Percentiles rank a stretch among this genome's conserved stretches.
These are phyloP conservation scores for Myopa tessellatipennis DNA, from an alignment of 2,888 invertebrate species.

Conservation along the genomic window DNA sequence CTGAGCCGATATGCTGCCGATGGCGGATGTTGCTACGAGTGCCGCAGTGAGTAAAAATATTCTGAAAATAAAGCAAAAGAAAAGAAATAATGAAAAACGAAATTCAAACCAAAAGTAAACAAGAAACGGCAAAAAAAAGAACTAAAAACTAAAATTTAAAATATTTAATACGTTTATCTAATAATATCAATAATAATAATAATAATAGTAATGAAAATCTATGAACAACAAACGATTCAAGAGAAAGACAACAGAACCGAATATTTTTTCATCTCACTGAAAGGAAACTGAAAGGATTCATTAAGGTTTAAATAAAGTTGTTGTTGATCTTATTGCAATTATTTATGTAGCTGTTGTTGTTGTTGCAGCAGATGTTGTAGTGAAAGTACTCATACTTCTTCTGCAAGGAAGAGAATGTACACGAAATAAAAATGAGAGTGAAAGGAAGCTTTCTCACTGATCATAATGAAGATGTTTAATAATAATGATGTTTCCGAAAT, in stretches of 20 bases:
- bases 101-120: not conserved
- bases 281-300: too few species aligned
- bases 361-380: not conserved
- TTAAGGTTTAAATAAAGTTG: too few species aligned
- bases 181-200: not conserved
- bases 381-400: too few species aligned
- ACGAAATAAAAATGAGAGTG: too few species aligned
- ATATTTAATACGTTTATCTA: not conserved
- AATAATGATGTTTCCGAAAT: too few species aligned
- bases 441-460: too few species aligned
- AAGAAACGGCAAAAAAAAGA: not conserved
- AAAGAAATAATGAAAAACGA: not conserved
- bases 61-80: constrained; percentile 55
- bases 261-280: not conserved
- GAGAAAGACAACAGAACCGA: not conserved
- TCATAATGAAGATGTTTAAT: too few species aligned
- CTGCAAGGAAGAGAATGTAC: too few species aligned
- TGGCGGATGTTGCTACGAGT: constrained; percentile 43
- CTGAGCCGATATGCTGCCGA: constrained; percentile 53
- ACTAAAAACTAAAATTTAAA: not conserved
- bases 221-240: not conserved
- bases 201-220: not conserved
- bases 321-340: too few species aligned
- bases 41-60: constrained; percentile 56
- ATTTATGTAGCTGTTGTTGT: not conserved